Conservation (phyloP, 1,140 invertebrate species). For the Episyrphus balteatus region DNA sequence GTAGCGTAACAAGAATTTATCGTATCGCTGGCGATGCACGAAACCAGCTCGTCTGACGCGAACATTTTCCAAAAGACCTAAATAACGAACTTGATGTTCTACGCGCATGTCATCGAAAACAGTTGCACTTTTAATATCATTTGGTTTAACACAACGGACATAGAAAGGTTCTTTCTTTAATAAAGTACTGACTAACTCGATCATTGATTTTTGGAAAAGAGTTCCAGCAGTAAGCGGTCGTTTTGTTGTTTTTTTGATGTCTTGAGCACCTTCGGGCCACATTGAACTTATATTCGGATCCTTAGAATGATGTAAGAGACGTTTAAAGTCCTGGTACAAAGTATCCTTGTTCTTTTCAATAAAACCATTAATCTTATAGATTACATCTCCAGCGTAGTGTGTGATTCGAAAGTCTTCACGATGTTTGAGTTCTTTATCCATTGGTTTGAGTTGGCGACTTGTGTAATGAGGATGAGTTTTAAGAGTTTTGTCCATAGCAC, state of each 20-base stretch:
- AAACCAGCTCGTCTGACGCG: constrained; percentile 88
- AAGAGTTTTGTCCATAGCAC: constrained; percentile 88
- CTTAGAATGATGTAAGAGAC: constrained; percentile 71
- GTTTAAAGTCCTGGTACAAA: constrained; percentile 91
- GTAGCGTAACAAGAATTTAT: constrained; percentile 75
- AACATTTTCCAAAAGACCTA: constrained; percentile 88
- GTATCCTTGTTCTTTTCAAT: constrained; percentile 95
- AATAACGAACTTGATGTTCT: constrained; percentile 80
- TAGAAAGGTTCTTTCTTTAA: constrained; percentile 91
- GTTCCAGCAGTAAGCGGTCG: constrained; percentile 85
- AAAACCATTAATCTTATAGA: constrained; percentile 81
- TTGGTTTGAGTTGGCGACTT: constrained; percentile 70
- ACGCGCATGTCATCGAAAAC: constrained; percentile 58
- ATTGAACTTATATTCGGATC: constrained; percentile 68
- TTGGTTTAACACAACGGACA: constrained; percentile 93
- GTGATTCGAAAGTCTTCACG: constrained; percentile 74
- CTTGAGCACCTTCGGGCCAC: constrained; percentile 90
- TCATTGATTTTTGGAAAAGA: constrained; percentile 90
- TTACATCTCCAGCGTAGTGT: constrained; percentile 95
- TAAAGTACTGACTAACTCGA: constrained; percentile 76
- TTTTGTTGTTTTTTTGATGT: constrained; percentile 90
- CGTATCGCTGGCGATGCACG: constrained; percentile 81
- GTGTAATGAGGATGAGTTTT: constrained; percentile 78
- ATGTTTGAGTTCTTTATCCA: constrained; percentile 70
- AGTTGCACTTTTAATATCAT: constrained; percentile 77